Percentiles rank a stretch among this genome's conserved stretches.
Evolutionary conservation across 2,113 vertebrate genomes (phyloP).

Genomic region (Acrocephalus arundinaceus): DNA sequence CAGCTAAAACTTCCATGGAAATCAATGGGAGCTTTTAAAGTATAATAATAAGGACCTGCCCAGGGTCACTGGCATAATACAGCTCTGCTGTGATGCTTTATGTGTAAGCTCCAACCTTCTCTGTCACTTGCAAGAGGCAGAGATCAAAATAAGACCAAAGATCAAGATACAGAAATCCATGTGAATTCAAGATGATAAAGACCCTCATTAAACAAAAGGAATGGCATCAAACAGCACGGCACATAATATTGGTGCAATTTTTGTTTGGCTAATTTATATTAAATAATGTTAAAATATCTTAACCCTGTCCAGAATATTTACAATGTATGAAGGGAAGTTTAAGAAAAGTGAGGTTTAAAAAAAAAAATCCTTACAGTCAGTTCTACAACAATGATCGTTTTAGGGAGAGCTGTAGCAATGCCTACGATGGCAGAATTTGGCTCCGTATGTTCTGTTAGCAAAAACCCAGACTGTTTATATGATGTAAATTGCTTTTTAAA

Average conservation of each 20-base stretch:
- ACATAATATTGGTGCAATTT: not conserved
- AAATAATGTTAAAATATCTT: not conserved
- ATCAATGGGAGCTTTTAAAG: not conserved
- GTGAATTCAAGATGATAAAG: not conserved
- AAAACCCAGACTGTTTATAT: not conserved
- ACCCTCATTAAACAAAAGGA: not conserved
- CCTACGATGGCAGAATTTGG: slow-evolving; percentile 33
- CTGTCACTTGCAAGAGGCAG: not conserved
- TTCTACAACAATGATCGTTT: not conserved
- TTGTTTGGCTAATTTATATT: not conserved
- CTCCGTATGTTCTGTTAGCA: not conserved
- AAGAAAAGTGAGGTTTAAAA: not conserved
- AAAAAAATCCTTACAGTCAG: not conserved
- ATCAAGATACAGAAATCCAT: not conserved
- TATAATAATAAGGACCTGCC: not conserved
- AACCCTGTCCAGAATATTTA: not conserved
- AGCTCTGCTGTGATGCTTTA: not conserved
- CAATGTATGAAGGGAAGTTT: not conserved
- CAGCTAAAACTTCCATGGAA: not conserved
- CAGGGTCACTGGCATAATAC: not conserved
- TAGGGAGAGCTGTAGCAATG: not conserved
- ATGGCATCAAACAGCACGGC: not conserved
- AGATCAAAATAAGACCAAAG: not conserved
- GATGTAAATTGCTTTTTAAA: slow-evolving; percentile 40
- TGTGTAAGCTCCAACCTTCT: not conserved